Conservation (phyloP, 2,888 invertebrate genomes). For the Microctonus aethiopoides region DNA sequence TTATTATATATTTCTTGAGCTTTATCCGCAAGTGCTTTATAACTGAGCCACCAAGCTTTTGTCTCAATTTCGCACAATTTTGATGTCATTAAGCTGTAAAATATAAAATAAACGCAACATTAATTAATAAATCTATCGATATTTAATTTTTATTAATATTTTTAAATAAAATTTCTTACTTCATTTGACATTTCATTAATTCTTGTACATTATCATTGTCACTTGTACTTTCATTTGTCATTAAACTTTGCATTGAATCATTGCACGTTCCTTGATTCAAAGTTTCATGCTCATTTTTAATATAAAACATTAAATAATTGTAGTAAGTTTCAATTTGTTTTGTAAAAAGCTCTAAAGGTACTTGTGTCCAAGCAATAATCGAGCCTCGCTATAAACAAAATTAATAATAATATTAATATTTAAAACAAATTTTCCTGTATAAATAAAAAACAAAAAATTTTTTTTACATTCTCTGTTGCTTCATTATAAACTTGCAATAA, state of each 20-base stretch:
- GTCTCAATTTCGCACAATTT: constrained; percentile 48
- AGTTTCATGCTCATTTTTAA: constrained; percentile 50
- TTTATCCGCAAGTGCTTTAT: constrained; percentile 40
- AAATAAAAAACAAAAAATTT: background rate
- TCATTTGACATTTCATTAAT: constrained; percentile 47
- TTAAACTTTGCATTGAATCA: constrained; percentile 46
- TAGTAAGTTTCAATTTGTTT: constrained; percentile 59
- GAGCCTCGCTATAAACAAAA: constrained; percentile 49
- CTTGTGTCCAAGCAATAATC: constrained; percentile 58
- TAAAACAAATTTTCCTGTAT: background rate
- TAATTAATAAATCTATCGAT: constrained; percentile 15
- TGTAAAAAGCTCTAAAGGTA: constrained; percentile 57
- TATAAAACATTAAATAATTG: constrained; percentile 52
- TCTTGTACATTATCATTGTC: constrained; percentile 49
- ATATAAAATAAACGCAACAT: too few species aligned
- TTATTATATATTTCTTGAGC: constrained; percentile 47
- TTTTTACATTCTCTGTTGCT: constrained; percentile 54
- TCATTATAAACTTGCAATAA: constrained; percentile 53
- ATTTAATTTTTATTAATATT: background rate
- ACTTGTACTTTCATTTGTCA: constrained; percentile 41
- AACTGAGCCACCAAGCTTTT: constrained; percentile 44
- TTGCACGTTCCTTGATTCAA: constrained; percentile 34
- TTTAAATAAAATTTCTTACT: constrained; percentile 41
- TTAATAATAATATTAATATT: background rate
- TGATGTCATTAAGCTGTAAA: constrained; percentile 46